A percentile compares a stretch with the other conserved stretches of the same genome.
Conservation (phyloP, 2,113 vertebrate genomes). For the Perccottus glenii region DNA sequence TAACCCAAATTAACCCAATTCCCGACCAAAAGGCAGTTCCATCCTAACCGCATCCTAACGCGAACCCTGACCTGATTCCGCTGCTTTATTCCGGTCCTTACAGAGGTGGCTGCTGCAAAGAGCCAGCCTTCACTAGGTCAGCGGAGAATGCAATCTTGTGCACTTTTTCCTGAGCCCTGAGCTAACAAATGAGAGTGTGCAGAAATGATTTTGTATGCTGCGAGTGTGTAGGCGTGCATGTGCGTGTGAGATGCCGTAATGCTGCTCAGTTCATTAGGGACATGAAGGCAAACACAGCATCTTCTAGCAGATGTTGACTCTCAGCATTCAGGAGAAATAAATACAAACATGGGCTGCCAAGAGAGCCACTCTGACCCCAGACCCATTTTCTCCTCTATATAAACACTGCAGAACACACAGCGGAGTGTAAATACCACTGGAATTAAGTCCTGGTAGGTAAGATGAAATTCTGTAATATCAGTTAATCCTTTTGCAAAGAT, state of each 20-base stretch:
- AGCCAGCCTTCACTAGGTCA: slow-evolving; percentile 26
- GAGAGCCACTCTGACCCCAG: slow-evolving; percentile 11
- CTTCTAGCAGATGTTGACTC: slow-evolving; percentile 47
- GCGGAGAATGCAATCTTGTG: slow-evolving; percentile 22
- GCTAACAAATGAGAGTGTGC: slow-evolving; percentile 42
- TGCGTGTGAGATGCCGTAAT: slow-evolving; percentile 8
- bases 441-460: slow-evolving; percentile 53
- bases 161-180: slow-evolving; percentile 36
- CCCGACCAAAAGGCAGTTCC: slow-evolving; percentile 31
- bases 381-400: not conserved
- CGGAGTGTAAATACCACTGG: slow-evolving; percentile 54
- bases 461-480: slow-evolving; percentile 65
- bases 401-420: slow-evolving; percentile 17
- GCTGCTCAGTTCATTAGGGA: slow-evolving; percentile 42
- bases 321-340: slow-evolving; percentile 41
- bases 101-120: slow-evolving; percentile 28
- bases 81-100: slow-evolving; percentile 31
- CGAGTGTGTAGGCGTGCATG: slow-evolving; percentile 9
- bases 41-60: slow-evolving; percentile 22
- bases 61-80: slow-evolving; percentile 33
- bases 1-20: slow-evolving; percentile 62
- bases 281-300: slow-evolving; percentile 44
- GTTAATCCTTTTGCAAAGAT: slow-evolving; percentile 70
- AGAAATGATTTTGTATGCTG: slow-evolving; percentile 27
- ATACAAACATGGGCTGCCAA: slow-evolving; percentile 24